Evolutionary conservation across 2,888 invertebrate species (phyloP).

Genomic region (Hypselothyrea guttata): DNA sequence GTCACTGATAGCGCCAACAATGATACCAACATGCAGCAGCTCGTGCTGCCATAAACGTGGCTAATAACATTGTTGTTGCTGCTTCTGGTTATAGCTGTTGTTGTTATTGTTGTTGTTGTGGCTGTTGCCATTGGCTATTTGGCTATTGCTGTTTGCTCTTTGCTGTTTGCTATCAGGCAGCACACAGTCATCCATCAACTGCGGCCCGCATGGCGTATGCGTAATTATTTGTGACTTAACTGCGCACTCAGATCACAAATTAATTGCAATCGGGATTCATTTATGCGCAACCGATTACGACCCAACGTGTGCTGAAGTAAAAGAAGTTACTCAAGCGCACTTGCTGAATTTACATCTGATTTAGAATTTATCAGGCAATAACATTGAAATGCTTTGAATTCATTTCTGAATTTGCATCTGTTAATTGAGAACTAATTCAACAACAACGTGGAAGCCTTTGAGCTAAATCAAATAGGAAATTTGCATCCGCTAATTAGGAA

Average conservation of each 20-base stretch:
- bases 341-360: neutral
- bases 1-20: constrained; percentile 42
- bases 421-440: no score
- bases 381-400: no score
- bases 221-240: constrained; percentile 35
- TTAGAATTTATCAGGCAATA: neutral
- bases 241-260: constrained; percentile 5
- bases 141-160: no score
- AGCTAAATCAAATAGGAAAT: no score
- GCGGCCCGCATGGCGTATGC: constrained; percentile 38
- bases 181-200: constrained; percentile 35
- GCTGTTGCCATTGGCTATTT: no score
- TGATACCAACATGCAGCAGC: constrained; percentile 34
- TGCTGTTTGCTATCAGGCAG: neutral
- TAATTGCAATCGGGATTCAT: constrained; percentile 13
- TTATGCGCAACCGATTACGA: constrained; percentile 5
- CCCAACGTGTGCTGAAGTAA: neutral
- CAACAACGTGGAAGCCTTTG: no score
- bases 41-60: constrained; percentile 18
- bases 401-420: no score
- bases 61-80: constrained; percentile 34
- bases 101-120: constrained; percentile 16
- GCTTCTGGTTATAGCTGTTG: no score
- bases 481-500: no score
- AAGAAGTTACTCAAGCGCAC: neutral